Evolutionary conservation across 2,113 vertebrate species (phyloP), one percentile per base, ranked within the genome.

Genomic region (Hylia prasina): DNA sequence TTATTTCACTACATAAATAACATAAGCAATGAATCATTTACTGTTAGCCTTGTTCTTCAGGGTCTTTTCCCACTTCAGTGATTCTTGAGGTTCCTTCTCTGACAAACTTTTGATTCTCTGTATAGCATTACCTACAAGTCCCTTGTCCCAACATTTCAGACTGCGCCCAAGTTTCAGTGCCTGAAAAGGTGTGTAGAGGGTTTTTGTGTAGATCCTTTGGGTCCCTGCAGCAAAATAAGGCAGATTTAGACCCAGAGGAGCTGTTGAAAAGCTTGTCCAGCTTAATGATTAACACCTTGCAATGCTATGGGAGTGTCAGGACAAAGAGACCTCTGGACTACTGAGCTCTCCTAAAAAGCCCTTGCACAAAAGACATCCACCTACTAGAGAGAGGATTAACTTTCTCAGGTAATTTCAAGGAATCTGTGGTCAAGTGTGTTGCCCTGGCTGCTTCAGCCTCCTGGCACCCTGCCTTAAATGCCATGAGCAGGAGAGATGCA

Each of bases 231-330:
- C 53, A 82, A 95, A 87, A 60, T 48, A n/a, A 65, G 33, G 51
- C 47, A 78, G 13, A 50, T 86, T 72, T 48, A 82, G 40, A 63
- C 37, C 28, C 39, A 57, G 53, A 71, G 21, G 28, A 78, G 28
- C 85, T 83, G 56, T 42, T 86, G 82, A 75, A 80, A 91, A 71
- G 66, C 61, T 63, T 61, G 9, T 35, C 57, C 40, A 16, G 86
- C 23, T 97, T 96, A 97, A 97, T 96, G 57, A 97, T 97, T 97
- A 97, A 97, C 82, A 64, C 68, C 21, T 82, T 42, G 56, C 51
- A 86, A 9, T 93, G 89, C 73, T 71, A 10, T 51, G 83, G 73
- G 42, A 84, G 69, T n/a, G 44, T 64, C 60, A 84, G 69, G 54
- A 78, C 61, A 94, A 80, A 72, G 92, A 93, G 97, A 96, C 90